phyloP scores from a whole-genome alignment of 2,888 invertebrate genomes.

The Drosophila planitibia region DNA sequence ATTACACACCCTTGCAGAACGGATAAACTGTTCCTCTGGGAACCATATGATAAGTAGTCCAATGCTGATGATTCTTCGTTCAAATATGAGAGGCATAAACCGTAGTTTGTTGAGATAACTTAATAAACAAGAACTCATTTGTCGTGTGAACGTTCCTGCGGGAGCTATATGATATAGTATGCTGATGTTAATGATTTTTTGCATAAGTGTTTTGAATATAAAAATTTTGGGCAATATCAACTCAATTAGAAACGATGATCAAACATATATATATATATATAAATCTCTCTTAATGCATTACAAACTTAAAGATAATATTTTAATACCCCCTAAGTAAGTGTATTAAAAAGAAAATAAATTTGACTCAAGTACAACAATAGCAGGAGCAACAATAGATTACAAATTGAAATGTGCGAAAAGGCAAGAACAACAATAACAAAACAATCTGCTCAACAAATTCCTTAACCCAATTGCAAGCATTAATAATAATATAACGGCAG shows the following conservation, averaged over 20 bases:
- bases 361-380: conserved; percentile 51
- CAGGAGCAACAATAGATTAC: conserved; percentile 52
- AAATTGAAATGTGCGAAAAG: conserved; percentile 59
- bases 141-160: neutral
- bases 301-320: neutral
- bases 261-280: neutral
- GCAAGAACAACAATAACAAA: conserved; percentile 16
- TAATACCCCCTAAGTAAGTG: neutral
- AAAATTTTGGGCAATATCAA: too few relatives aligned
- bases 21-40: neutral
- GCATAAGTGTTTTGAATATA: neutral
- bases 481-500: conserved; percentile 34
- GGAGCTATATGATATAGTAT: neutral
- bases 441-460: conserved; percentile 13
- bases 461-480: conserved; percentile 68
- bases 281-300: neutral
- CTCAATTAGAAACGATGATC: neutral
- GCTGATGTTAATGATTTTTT: neutral
- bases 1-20: neutral
- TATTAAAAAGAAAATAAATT: conserved; percentile 3
- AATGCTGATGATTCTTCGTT: neutral
- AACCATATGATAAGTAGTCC: neutral
- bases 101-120: neutral
- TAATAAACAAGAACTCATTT: neutral
- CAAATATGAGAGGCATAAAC: neutral